These are phyloP conservation scores for Conopomorpha cramerella DNA, from an alignment of 1,140 invertebrate genomes.

Conservation along the genomic window DNA sequence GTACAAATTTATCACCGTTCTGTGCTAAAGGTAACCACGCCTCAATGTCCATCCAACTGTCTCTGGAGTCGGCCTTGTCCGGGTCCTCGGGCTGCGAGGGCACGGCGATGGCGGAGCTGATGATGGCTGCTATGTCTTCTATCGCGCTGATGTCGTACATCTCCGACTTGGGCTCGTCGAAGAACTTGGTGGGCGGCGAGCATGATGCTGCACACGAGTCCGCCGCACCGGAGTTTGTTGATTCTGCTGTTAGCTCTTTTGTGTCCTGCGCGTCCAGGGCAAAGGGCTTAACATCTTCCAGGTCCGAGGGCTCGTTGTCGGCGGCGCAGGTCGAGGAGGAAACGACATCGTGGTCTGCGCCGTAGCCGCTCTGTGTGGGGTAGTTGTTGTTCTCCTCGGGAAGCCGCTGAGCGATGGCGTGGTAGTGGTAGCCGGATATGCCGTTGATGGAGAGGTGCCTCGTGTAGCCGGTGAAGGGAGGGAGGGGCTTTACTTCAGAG, in stretches of 20 bases:
- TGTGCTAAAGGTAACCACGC: slow-evolving; percentile 80
- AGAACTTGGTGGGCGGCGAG: slow-evolving; percentile 46
- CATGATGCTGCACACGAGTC: slow-evolving; percentile 48
- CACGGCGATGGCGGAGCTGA: slow-evolving; percentile 87
- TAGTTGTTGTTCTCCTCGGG: slow-evolving; percentile 72
- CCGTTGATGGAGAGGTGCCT: slow-evolving; percentile 82
- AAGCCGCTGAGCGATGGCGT: slow-evolving; percentile 75
- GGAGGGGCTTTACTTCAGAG: slow-evolving; percentile 84
- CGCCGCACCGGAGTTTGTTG: slow-evolving; percentile 20
- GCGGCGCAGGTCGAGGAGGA: slow-evolving; percentile 69
- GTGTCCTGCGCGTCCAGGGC: slow-evolving; percentile 57
- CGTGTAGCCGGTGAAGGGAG: slow-evolving; percentile 84
- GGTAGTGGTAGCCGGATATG: slow-evolving; percentile 84
- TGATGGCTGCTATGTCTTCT: slow-evolving; percentile 86
- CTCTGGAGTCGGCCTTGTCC: slow-evolving; percentile 68
- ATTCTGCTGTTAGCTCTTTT: slow-evolving; percentile 39
- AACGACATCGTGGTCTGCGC: slow-evolving; percentile 67
- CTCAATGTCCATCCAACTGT: slow-evolving; percentile 82
- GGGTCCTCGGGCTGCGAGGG: slow-evolving; percentile 74
- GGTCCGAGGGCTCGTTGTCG: slow-evolving; percentile 59
- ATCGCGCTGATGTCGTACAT: slow-evolving; percentile 74
- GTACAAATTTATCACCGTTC: slow-evolving; percentile 65
- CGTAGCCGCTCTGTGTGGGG: slow-evolving; percentile 63
- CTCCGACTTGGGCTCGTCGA: slow-evolving; percentile 40
- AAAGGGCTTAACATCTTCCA: slow-evolving; percentile 65